Conservation (phyloP, 2,888 invertebrate genomes). For the Meandrusa payeni region DNA sequence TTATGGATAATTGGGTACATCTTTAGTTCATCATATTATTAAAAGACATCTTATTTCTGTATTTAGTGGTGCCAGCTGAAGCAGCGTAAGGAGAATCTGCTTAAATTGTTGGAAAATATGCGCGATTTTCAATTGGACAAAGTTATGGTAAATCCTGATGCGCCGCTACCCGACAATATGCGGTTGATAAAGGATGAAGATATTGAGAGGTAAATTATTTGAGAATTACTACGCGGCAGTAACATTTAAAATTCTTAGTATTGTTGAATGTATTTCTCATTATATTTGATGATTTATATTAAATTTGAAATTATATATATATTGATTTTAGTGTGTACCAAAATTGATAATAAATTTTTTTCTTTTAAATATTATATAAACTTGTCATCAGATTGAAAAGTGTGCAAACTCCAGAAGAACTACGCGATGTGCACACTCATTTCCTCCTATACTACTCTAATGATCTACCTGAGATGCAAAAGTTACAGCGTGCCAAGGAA, state of each 20-base stretch:
- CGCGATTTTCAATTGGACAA: constrained; percentile 92
- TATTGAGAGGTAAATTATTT: constrained; percentile 82
- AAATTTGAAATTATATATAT: too few relatives aligned
- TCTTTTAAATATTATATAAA: neutral
- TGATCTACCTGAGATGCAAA: constrained; percentile 92
- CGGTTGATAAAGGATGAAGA: constrained; percentile 92
- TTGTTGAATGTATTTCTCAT: too few relatives aligned
- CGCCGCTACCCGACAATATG: constrained; percentile 90
- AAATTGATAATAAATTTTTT: too few relatives aligned
- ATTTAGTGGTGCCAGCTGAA: constrained; percentile 92
- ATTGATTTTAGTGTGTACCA: too few relatives aligned
- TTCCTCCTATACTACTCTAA: constrained; percentile 95
- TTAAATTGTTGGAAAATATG: constrained; percentile 94
- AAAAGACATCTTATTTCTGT: constrained; percentile 6
- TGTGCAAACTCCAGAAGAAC: constrained; percentile 93
- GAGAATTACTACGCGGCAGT: neutral
- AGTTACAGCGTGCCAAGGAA: constrained; percentile 84
- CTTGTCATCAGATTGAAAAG: constrained; percentile 76
- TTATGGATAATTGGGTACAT: too few relatives aligned
- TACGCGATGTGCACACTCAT: constrained; percentile 95
- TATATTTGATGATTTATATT: too few relatives aligned
- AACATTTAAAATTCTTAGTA: too few relatives aligned
- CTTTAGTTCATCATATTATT: too few relatives aligned
- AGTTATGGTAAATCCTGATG: constrained; percentile 90
- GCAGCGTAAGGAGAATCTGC: constrained; percentile 90